Evolutionary conservation across 2,113 vertebrate species (phyloP), one percentile per base, ranked within the genome.

Genomic region (Athene cunicularia): DNA sequence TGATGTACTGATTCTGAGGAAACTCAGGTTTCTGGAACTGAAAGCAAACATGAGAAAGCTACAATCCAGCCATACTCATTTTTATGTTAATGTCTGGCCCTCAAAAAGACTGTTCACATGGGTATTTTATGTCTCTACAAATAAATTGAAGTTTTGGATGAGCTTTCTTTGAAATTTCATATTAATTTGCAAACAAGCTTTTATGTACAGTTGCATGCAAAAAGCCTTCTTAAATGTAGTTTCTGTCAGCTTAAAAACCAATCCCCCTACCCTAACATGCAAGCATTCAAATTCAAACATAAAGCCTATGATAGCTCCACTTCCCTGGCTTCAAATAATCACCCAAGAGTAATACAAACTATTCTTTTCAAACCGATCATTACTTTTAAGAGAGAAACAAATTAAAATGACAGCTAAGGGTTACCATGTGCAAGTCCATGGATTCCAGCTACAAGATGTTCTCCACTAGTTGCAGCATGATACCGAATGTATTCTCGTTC

Each of bases 401-500:
- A 30, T 41, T 21, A 8, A 39, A 87, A 56, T 18, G 8, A 7
- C 66, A 91, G 43, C 43, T 1, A 9, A n/a, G 37, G 68, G 59
- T 98, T 98, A 99, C 99, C 99, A 7, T 99, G 99, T 83, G 99
- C 99, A 56, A 99, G 98, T 39, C 99, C 99, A 1, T 99, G 99
- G 97, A 99, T 99, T 60, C 99, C 99, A 6, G 99, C 99, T 0
- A 99, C 99, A 0, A 99, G 98, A 88, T 99, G 99, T 49, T 99
- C 99, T 11, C 99, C 99, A 2, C 99, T 99, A 11, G 99, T 99
- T 11, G 99, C 99, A 4, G 99, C 99, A 0, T 99, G 99, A n/a
- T 99, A 99, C 4, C 99, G 97, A 88, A 99, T 99, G 94, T 99
- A 99, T 45, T 99, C 99, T 28, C 99, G 97, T 93, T 99, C 99